These are phyloP conservation scores for Endotricha flammealis DNA, from an alignment of 2,888 invertebrate genomes.

Conservation along the genomic window DNA sequence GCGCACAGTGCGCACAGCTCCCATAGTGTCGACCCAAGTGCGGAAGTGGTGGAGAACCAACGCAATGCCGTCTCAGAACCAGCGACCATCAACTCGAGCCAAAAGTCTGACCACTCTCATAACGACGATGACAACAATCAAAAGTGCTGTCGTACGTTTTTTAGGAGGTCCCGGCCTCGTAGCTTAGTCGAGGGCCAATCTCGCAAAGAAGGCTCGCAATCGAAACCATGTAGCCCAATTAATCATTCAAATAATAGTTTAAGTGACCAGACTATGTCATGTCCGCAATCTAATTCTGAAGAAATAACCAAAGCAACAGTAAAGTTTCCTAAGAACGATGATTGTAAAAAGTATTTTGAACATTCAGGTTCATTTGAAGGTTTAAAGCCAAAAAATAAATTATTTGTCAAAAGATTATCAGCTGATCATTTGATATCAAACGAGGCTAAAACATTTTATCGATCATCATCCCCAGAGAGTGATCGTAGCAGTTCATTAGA, in stretches of 20 bases:
- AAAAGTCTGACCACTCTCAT: slow-evolving; percentile 33
- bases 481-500: slow-evolving; percentile 70
- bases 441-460: slow-evolving; percentile 58
- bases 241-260: slow-evolving; percentile 57
- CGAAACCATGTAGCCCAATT: slow-evolving; percentile 56
- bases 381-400: slow-evolving; percentile 60
- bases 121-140: slow-evolving; percentile 56
- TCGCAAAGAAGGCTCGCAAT: slow-evolving; percentile 47
- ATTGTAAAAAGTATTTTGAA: slow-evolving; percentile 60
- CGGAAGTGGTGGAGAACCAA: slow-evolving; percentile 37
- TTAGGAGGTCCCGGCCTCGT: slow-evolving; percentile 63
- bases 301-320: slow-evolving; percentile 64
- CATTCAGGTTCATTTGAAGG: slow-evolving; percentile 72
- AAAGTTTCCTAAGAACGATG: slow-evolving; percentile 61
- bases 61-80: slow-evolving; percentile 40
- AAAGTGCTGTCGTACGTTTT: slow-evolving; percentile 67
- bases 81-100: slow-evolving; percentile 36
- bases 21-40: slow-evolving; percentile 40
- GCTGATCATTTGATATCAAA: slow-evolving; percentile 69
- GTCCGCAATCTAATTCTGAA: slow-evolving; percentile 56
- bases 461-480: slow-evolving; percentile 70
- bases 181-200: slow-evolving; percentile 55
- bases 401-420: slow-evolving; percentile 69
- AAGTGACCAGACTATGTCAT: slow-evolving; percentile 54
- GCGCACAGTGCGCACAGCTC: slow-evolving; percentile 67